These are phyloP conservation scores for Atherinosoma microstoma DNA, from an alignment of 2,797 vertebrate genomes.

Conservation along the genomic window DNA sequence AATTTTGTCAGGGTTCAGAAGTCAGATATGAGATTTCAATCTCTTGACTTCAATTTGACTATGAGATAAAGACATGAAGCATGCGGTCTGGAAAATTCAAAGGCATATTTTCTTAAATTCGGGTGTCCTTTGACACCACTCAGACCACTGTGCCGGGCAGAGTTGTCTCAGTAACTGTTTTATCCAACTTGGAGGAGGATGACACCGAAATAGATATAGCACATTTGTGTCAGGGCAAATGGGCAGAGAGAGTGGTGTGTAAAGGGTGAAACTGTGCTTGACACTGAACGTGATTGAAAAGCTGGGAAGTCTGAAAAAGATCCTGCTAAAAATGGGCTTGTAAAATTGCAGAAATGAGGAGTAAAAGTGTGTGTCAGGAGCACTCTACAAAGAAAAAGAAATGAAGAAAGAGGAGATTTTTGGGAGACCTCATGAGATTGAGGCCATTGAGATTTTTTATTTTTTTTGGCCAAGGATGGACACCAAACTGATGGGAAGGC, in stretches of 20 bases:
- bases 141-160: not conserved
- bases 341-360: not conserved
- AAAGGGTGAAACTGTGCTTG: not conserved
- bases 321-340: not conserved
- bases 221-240: not conserved
- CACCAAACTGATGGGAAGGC: too few relatives aligned
- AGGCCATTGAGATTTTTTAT: too few relatives aligned
- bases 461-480: too few relatives aligned
- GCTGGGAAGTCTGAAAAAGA: not conserved
- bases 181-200: not conserved
- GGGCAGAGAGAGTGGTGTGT: not conserved
- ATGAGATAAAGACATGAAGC: not conserved
- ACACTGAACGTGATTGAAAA: not conserved
- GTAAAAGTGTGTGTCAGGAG: not conserved
- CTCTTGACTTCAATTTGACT: not conserved
- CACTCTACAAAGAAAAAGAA: too few relatives aligned
- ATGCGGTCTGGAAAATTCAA: not conserved
- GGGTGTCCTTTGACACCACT: not conserved
- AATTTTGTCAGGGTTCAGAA: not conserved
- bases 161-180: not conserved
- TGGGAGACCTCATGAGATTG: too few relatives aligned
- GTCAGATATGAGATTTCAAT: not conserved
- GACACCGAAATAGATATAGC: not conserved
- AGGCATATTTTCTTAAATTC: not conserved
- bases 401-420: too few relatives aligned